Evolutionary conservation across 2,888 invertebrate genomes (phyloP).

Genomic region (Serripes groenlandicus): DNA sequence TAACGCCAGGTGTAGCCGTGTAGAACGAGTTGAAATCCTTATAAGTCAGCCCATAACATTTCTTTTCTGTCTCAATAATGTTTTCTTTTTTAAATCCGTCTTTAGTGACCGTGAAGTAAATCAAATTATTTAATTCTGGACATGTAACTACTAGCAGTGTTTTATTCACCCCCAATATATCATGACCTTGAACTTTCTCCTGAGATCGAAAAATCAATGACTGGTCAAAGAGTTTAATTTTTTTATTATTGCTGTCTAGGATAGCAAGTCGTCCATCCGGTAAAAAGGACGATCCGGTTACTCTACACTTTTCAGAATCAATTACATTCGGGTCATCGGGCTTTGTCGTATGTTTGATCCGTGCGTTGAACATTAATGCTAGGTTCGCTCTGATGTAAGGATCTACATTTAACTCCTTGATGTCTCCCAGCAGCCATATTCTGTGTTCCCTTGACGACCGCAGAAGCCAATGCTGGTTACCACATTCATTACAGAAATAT

Average conservation of each 20-base stretch:
- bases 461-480: constrained; percentile 61
- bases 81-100: constrained; percentile 24
- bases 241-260: constrained; percentile 43
- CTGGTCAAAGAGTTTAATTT: constrained; percentile 50
- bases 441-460: constrained; percentile 51
- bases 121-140: constrained; percentile 40
- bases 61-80: constrained; percentile 15
- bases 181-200: constrained; percentile 21
- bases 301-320: constrained; percentile 24
- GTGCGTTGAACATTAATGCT: constrained; percentile 36
- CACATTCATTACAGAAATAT: constrained; percentile 63
- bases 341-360: background rate
- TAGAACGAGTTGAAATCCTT: constrained; percentile 19
- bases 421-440: constrained; percentile 48
- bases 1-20: constrained; percentile 9
- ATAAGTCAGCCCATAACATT: constrained; percentile 56
- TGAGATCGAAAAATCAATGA: constrained; percentile 25
- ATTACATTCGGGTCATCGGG: background rate
- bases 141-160: constrained; percentile 42
- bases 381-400: constrained; percentile 39
- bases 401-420: constrained; percentile 44
- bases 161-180: constrained; percentile 44
- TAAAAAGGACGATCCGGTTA: constrained; percentile 48
- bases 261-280: constrained; percentile 33
- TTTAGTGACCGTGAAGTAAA: constrained; percentile 25